These are phyloP conservation scores for Cryptus viduatorius DNA, from an alignment of 2,888 invertebrate genomes.

Conservation along the genomic window DNA sequence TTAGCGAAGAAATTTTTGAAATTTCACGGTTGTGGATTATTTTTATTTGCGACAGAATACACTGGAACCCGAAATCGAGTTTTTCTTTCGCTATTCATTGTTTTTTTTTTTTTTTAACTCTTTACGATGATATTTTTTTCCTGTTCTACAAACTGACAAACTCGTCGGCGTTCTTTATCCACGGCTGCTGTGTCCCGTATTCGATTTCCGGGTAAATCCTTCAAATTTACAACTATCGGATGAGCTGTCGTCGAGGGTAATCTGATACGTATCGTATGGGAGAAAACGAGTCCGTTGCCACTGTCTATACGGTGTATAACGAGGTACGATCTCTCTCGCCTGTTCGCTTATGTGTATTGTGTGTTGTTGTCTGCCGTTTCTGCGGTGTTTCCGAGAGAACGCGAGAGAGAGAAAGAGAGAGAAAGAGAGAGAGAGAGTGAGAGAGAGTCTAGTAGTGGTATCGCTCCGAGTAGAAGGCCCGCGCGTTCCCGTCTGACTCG, in stretches of 20 bases:
- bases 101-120: neutral
- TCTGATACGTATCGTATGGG: constrained; percentile 61
- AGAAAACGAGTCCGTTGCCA: constrained; percentile 54
- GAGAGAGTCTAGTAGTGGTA: constrained; percentile 21
- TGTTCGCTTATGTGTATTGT: constrained; percentile 21
- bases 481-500: constrained; percentile 51
- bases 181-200: constrained; percentile 36
- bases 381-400: constrained; percentile 46
- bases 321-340: constrained; percentile 60
- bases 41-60: neutral
- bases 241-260: constrained; percentile 65
- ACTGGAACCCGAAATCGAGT: neutral
- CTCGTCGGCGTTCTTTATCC: constrained; percentile 3
- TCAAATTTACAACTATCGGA: constrained; percentile 75
- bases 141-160: neutral
- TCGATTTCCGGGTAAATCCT: constrained; percentile 67
- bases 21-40: neutral
- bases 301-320: constrained; percentile 58
- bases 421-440: constrained; percentile 35
- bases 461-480: constrained; percentile 33
- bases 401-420: neutral
- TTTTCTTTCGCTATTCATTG: neutral
- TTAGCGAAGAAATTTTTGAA: neutral
- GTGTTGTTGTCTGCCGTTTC: constrained; percentile 38
- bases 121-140: neutral